phyloP scores from a whole-genome alignment of 2,888 invertebrate genomes.

The Conistra vaccinii region DNA sequence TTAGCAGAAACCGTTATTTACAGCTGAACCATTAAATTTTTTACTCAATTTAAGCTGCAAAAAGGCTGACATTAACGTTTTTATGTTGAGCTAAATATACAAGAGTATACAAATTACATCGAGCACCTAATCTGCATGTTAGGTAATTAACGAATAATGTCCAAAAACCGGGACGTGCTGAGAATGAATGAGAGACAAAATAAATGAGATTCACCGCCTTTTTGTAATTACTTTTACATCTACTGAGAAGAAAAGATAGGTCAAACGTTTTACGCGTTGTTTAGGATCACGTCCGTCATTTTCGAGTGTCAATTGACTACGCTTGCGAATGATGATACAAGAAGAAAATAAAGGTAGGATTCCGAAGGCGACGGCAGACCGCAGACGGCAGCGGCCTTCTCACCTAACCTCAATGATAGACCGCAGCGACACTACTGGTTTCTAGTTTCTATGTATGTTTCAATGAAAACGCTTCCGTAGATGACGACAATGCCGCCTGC shows the following conservation, averaged over 20 bases:
- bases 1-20: conserved; percentile 30
- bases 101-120: conserved; percentile 69
- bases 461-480: not conserved
- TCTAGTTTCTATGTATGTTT: not conserved
- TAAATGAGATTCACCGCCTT: conserved; percentile 79
- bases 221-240: conserved; percentile 78
- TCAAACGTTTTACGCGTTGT: conserved; percentile 7
- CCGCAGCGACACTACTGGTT: not conserved
- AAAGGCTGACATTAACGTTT: conserved; percentile 50
- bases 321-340: not conserved
- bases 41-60: conserved; percentile 55
- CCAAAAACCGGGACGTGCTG: conserved; percentile 75
- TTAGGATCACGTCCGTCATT: not conserved
- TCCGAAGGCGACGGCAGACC: not conserved
- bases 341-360: not conserved
- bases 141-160: conserved; percentile 76
- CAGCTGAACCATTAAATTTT: conserved; percentile 43
- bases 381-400: not conserved
- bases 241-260: conserved; percentile 54
- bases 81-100: conserved; percentile 59
- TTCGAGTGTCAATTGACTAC: not conserved
- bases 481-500: not conserved
- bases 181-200: conserved; percentile 76
- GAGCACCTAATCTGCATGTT: conserved; percentile 69
- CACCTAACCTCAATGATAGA: not conserved